Percentiles rank a stretch among this genome's conserved stretches.
These are phyloP conservation scores for Asteroscopus sphinx DNA, from an alignment of 2,888 invertebrate species.

Conservation along the genomic window DNA sequence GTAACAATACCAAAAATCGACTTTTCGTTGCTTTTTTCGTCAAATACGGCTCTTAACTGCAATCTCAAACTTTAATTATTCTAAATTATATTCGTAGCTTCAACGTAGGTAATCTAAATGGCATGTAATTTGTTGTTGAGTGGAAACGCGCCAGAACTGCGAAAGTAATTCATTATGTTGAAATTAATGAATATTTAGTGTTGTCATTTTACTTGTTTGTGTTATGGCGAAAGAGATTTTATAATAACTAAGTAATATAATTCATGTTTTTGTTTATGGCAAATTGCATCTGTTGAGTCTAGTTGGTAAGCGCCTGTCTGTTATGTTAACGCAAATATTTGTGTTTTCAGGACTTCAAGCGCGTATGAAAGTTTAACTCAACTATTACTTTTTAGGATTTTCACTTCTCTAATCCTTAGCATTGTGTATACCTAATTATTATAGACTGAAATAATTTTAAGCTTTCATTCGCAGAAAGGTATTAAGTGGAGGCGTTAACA, in stretches of 20 bases:
- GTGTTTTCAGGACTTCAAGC: conserved; percentile 22
- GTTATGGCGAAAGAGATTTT: conserved; percentile 26
- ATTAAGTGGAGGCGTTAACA: conserved; percentile 48
- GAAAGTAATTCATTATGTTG: conserved; percentile 31
- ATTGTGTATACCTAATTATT: conserved; percentile 9
- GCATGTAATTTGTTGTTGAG: conserved; percentile 27
- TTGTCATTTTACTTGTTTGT: conserved; percentile 22
- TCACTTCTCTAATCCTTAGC: background rate
- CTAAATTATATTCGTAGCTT: conserved; percentile 10
- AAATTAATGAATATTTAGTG: conserved; percentile 34
- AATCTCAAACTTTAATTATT: conserved; percentile 35
- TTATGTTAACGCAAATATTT: conserved; percentile 33
- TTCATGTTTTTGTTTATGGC: too few species aligned
- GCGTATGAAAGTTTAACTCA: conserved; percentile 17
- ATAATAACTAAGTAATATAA: too few species aligned
- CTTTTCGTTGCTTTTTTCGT: too few species aligned
- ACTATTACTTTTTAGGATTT: background rate
- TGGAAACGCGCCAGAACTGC: conserved; percentile 14
- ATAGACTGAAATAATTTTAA: background rate
- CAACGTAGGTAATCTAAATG: conserved; percentile 26
- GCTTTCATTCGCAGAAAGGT: conserved; percentile 21
- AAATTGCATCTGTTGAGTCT: conserved; percentile 26
- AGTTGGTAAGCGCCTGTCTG: conserved; percentile 33
- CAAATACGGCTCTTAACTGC: conserved; percentile 7
- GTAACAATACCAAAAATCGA: too few species aligned